These are phyloP conservation scores for Myoxocephalus aenaeus DNA, from an alignment of 2,797 vertebrate genomes.

Conservation along the genomic window DNA sequence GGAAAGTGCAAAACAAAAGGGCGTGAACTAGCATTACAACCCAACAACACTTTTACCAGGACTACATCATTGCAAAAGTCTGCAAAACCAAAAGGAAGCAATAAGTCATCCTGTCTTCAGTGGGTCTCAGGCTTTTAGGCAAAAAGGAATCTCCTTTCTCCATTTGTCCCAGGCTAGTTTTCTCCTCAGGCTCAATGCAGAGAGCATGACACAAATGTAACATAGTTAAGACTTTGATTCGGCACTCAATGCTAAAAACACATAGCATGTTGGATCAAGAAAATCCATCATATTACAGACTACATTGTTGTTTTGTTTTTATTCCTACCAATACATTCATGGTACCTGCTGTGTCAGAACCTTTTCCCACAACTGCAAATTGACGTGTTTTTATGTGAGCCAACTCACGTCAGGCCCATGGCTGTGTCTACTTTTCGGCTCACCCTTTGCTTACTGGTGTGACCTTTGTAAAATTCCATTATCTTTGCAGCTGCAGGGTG, in stretches of 20 bases:
- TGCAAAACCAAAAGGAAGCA: slow-evolving; percentile 19
- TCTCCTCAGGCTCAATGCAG: neutral
- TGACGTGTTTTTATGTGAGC: neutral
- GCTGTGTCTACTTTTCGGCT: neutral
- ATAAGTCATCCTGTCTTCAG: slow-evolving; percentile 4
- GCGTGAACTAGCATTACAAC: neutral
- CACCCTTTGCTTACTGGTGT: slow-evolving; percentile 27
- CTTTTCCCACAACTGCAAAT: neutral
- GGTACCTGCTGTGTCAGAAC: too few relatives aligned
- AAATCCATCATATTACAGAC: neutral
- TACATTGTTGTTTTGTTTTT: neutral
- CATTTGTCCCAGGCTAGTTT: slow-evolving; percentile 2
- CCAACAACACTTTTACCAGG: neutral
- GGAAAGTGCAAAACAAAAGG: neutral
- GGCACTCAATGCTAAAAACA: neutral
- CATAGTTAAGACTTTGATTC: neutral
- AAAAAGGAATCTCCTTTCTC: slow-evolving; percentile 15
- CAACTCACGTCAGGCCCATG: neutral
- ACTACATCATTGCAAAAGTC: neutral
- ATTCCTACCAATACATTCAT: neutral
- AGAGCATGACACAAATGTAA: neutral
- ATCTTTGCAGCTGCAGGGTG: slow-evolving; percentile 26
- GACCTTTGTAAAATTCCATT: slow-evolving; percentile 63
- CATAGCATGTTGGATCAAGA: neutral
- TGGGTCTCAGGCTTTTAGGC: neutral